Percentiles rank a stretch among this genome's conserved stretches.
phyloP scores from a whole-genome alignment of 2,888 invertebrate genomes.

The Synanthedon formicaeformis region DNA sequence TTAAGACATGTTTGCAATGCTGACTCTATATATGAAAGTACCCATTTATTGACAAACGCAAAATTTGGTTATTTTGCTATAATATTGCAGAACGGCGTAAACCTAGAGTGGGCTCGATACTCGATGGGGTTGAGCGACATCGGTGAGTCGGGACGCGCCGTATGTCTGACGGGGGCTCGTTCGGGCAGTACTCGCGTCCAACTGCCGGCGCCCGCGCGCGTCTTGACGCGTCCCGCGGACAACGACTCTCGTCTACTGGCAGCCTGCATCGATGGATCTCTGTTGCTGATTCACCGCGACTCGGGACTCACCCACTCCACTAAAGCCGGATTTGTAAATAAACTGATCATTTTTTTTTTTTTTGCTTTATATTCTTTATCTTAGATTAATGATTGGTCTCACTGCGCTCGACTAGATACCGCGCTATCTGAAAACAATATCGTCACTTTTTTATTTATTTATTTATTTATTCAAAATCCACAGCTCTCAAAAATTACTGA shows the following conservation, averaged over 20 bases:
- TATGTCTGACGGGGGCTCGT: constrained; percentile 48
- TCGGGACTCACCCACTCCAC: constrained; percentile 81
- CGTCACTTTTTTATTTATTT: too few relatives aligned
- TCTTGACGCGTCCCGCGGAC: constrained; percentile 66
- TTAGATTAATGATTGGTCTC: background rate
- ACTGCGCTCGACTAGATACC: too few relatives aligned
- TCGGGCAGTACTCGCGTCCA: constrained; percentile 73
- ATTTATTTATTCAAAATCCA: too few relatives aligned
- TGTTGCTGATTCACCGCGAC: constrained; percentile 82
- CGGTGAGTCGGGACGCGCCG: constrained; percentile 32
- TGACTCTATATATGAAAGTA: too few relatives aligned
- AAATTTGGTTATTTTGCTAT: too few relatives aligned
- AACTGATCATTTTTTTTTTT: too few relatives aligned
- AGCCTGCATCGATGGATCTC: constrained; percentile 87
- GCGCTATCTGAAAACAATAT: too few relatives aligned
- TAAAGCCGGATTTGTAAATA: background rate
- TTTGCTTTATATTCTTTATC: background rate
- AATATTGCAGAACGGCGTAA: constrained; percentile 32
- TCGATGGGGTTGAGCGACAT: constrained; percentile 76
- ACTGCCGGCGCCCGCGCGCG: constrained; percentile 46
- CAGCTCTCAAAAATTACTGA: too few relatives aligned
- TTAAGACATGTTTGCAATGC: too few relatives aligned
- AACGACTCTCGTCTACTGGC: constrained; percentile 80
- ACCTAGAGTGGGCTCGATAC: constrained; percentile 77
- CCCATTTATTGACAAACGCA: too few relatives aligned